phyloP scores from a whole-genome alignment of 2,888 invertebrate species.

The Rotaria socialis region DNA sequence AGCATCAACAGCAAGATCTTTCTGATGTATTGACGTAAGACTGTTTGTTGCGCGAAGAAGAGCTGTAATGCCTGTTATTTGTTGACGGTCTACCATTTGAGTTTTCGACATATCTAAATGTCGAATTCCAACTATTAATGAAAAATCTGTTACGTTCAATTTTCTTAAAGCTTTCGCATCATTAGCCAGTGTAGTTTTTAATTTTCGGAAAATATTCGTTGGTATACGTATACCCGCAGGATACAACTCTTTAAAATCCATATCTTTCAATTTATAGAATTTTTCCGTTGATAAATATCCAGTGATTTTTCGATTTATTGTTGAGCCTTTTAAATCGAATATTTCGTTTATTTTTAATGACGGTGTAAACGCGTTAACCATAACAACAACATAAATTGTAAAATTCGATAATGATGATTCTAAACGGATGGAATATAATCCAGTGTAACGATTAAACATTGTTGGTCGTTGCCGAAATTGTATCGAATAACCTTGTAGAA shows the following conservation, averaged over 20 bases:
- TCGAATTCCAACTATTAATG: not conserved
- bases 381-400: not conserved
- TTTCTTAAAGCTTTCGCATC: not conserved
- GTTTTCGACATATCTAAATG: not conserved
- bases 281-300: not conserved
- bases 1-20: no score
- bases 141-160: constrained; percentile 9
- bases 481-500: not conserved
- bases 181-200: not conserved
- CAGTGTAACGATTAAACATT: not conserved
- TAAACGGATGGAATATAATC: not conserved
- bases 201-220: not conserved
- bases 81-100: no score
- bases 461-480: not conserved
- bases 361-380: not conserved
- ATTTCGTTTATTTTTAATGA: not conserved
- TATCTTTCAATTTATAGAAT: not conserved
- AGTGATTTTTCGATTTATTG: not conserved
- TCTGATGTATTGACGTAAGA: no score
- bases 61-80: no score
- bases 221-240: not conserved
- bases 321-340: constrained; percentile 8
- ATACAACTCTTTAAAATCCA: not conserved
- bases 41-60: no score
- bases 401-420: not conserved